Evolutionary conservation across 2,113 vertebrate species (phyloP).

Genomic region (Gopherus evgoodei): DNA sequence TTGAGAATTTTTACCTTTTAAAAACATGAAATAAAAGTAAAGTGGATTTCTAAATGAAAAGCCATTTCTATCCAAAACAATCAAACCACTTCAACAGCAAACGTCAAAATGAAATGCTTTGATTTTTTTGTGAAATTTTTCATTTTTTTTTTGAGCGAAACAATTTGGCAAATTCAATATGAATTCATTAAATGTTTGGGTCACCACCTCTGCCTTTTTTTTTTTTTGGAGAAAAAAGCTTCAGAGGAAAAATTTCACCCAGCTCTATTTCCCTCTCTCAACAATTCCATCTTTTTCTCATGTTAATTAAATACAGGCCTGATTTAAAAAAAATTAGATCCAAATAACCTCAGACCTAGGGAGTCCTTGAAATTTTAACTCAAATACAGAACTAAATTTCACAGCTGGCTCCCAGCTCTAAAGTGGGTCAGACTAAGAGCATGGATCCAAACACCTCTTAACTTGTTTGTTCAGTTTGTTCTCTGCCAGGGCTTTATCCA

Average conservation of each 20-base stretch:
- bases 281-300: not conserved
- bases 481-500: not conserved
- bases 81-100: too few species aligned
- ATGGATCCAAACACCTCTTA: not conserved
- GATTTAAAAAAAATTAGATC: not conserved
- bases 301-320: not conserved
- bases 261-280: not conserved
- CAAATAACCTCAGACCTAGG: not conserved
- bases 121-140: not conserved
- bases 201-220: not conserved
- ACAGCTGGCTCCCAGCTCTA: not conserved
- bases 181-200: not conserved
- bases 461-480: not conserved
- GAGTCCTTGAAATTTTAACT: conserved; percentile 4
- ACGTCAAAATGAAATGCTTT: too few species aligned
- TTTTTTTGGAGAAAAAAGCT: not conserved
- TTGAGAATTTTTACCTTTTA: too few species aligned
- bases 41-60: too few species aligned
- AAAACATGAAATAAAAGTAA: too few species aligned
- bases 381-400: not conserved
- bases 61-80: too few species aligned
- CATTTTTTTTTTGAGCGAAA: not conserved
- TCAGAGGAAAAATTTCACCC: not conserved
- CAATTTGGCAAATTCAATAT: not conserved
- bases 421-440: not conserved